Base-by-base conservation (phyloP, 2,888 invertebrate species). In the Oithona nana region DNA sequence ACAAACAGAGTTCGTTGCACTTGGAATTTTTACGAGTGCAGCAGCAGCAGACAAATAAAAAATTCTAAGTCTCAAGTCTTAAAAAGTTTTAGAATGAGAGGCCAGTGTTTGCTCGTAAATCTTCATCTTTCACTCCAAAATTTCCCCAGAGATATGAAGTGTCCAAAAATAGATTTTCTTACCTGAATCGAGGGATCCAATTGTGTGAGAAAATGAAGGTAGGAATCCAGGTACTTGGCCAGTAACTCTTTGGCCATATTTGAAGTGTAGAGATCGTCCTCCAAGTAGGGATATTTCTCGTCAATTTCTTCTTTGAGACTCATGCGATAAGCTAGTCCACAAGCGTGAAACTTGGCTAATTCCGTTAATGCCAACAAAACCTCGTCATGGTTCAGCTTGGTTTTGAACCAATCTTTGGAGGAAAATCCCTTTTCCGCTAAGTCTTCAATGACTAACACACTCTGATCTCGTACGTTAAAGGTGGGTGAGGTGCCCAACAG, bases 241-340 rank as follows among this genome's bases (percentile, higher is more conserved):
- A 61, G 28, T 20, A 61, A 31, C 22, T 54, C 61, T 22, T 61
- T 61, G 52, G 61, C 31, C 54, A 51, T 61, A 54, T 61, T 61
- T n/a, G 61, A 61, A n/a, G 61, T 61, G 52, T 61, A 61, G 8
- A 61, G 11, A 30, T 61, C 61, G 22, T 61, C 61, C 49, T 61
- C 54, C n/a, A 61, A n/a, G 29, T 54, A 61, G 29, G 61, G 49
- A 28, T 61, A 61, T 22, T 61, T 61, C 20, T 54, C 54, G n/a
- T 61, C 52, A n/a, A 61, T 54, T 20, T 61, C 61, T 22, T 51
- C 54, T 11, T 61, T 61, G 20, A 61, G 31, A 13, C 30, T 30
- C 61, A 61, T 61, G 1, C 61, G 11, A 29, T 61, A 61, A 22
- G 61, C 61, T 11, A 61, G 16, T 1, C 61, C 61, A 28, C 52